Evolutionary conservation across 30 jellyfish, hydroid and myxozoan genomes (phyloP).

Genomic region (Hydra vulgaris): DNA sequence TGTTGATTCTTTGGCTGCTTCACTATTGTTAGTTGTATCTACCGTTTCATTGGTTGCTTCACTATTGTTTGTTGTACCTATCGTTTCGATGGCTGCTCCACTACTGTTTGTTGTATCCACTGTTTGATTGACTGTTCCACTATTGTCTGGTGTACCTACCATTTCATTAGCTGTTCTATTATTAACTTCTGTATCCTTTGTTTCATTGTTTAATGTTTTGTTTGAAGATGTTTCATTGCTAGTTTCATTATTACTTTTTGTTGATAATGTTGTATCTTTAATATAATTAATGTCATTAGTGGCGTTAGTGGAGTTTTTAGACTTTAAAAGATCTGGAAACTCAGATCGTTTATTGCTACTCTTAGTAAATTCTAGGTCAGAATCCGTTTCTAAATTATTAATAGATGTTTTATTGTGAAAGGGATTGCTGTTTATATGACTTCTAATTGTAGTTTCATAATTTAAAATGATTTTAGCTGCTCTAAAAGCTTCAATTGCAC

Average conservation of each 20-base stretch:
- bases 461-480: constrained; percentile 22
- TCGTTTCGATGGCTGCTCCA: neutral
- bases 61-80: neutral
- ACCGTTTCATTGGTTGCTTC: neutral
- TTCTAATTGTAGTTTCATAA: constrained; percentile 19
- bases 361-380: too few relatives aligned
- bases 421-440: neutral
- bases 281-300: too few relatives aligned
- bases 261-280: too few relatives aligned
- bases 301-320: neutral
- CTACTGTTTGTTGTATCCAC: neutral
- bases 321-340: constrained; percentile 5
- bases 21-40: too few relatives aligned
- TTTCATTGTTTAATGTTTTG: neutral
- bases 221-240: neutral
- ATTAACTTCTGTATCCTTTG: too few relatives aligned
- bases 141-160: too few relatives aligned
- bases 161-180: too few relatives aligned
- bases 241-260: neutral
- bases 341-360: constrained; percentile 23
- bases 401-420: neutral
- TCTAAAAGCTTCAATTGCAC: constrained; percentile 25
- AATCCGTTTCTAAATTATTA: neutral
- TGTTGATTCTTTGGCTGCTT: too few relatives aligned
- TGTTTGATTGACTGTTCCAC: too few relatives aligned